Percentiles rank a stretch among this genome's conserved stretches.
These are phyloP conservation scores for Chloroceryle amazona DNA, from an alignment of 2,797 vertebrate species.

Conservation along the genomic window DNA sequence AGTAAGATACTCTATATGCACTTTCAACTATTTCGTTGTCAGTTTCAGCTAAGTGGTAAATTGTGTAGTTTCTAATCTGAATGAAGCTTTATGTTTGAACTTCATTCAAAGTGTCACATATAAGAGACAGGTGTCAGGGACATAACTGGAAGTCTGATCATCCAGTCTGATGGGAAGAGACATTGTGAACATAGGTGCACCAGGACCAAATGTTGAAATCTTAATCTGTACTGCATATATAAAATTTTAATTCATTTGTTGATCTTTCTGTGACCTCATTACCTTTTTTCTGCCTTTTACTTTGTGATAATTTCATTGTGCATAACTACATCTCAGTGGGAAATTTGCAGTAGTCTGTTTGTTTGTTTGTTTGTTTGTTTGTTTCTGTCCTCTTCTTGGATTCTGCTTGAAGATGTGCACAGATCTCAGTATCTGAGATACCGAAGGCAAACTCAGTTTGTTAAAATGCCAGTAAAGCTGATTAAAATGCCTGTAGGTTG, in stretches of 20 bases:
- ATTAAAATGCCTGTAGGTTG: slow-evolving; percentile 30
- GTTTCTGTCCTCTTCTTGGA: background rate
- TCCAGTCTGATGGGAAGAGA: background rate
- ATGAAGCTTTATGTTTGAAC: background rate
- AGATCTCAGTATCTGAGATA: background rate
- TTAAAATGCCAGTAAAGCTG: background rate
- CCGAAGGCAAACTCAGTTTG: background rate
- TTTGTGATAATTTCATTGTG: background rate
- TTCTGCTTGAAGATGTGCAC: background rate
- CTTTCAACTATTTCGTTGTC: background rate
- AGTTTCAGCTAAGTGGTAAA: background rate
- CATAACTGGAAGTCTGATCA: background rate
- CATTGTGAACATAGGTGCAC: background rate
- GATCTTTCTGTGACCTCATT: background rate
- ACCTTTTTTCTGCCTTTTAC: background rate
- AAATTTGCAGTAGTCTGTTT: background rate
- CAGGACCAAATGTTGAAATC: background rate
- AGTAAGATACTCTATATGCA: background rate
- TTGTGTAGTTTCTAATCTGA: background rate
- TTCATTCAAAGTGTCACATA: rapidly evolving
- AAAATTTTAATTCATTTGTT: background rate
- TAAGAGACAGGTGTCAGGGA: background rate
- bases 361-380: background rate
- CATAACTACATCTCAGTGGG: background rate
- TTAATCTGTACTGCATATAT: background rate